Evolutionary conservation across 92 coral and sea anemone genomes (phyloP).

Genomic region (Chrysogorgia sp.): DNA sequence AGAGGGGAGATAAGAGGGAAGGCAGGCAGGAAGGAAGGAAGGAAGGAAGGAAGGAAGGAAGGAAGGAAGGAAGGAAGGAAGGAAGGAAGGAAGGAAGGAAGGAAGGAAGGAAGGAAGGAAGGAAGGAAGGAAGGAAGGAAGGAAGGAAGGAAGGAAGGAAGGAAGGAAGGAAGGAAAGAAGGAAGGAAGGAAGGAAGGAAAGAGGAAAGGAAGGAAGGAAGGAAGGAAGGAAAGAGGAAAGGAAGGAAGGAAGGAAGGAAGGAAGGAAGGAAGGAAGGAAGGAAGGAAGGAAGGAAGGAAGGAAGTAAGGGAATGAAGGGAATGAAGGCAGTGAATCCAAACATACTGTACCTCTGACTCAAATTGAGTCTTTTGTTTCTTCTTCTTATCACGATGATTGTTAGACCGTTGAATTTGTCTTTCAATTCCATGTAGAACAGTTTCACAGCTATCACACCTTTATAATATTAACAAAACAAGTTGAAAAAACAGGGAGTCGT

Average conservation of each 20-base stretch:
- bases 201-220: background rate
- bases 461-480: background rate
- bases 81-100: background rate
- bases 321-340: no score
- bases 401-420: slow-evolving; percentile 96
- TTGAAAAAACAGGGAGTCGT: background rate
- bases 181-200: slow-evolving; percentile 4
- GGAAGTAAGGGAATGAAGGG: background rate
- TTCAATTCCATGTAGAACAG: slow-evolving; percentile 91
- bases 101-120: background rate
- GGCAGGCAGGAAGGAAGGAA: background rate
- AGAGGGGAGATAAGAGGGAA: background rate
- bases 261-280: background rate
- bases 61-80: background rate
- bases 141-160: background rate
- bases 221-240: background rate
- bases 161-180: background rate
- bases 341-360: slow-evolving; percentile 93
- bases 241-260: background rate
- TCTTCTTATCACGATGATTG: slow-evolving; percentile 80
- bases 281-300: background rate
- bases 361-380: slow-evolving; percentile 76
- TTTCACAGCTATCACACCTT: slow-evolving; percentile 97
- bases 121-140: background rate
- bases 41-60: background rate